A percentile compares a stretch with the other conserved stretches of the same genome.
Conservation (phyloP, 2,888 invertebrate genomes). For the Melanostoma mellinum region DNA sequence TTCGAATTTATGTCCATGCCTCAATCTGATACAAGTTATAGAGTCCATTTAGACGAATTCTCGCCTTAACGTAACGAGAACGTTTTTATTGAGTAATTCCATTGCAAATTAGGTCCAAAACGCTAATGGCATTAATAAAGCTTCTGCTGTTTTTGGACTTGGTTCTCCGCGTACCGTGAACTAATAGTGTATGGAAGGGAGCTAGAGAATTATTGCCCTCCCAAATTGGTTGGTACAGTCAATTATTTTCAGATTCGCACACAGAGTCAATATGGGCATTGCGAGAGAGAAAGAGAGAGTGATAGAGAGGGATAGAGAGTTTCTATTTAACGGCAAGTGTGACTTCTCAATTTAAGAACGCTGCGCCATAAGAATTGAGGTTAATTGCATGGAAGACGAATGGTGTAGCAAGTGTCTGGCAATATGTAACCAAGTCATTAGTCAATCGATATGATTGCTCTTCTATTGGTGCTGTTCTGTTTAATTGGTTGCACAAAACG, state of each 20-base stretch:
- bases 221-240: constrained; percentile 61
- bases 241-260: constrained; percentile 67
- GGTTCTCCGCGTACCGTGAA: neutral
- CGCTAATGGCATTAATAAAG: constrained; percentile 67
- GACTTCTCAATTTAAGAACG: constrained; percentile 60
- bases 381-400: constrained; percentile 69
- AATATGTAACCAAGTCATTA: constrained; percentile 71
- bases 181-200: neutral
- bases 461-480: constrained; percentile 50
- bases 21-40: constrained; percentile 66
- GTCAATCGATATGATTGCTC: constrained; percentile 70
- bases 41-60: constrained; percentile 56
- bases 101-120: constrained; percentile 65
- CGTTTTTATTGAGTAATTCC: constrained; percentile 69
- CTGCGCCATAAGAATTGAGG: constrained; percentile 61
- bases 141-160: constrained; percentile 13
- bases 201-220: constrained; percentile 53
- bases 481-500: constrained; percentile 65
- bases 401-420: constrained; percentile 64
- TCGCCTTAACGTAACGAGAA: constrained; percentile 54
- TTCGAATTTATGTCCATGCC: constrained; percentile 54
- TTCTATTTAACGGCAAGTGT: constrained; percentile 43
- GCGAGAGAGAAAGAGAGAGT: too few species aligned
- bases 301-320: neutral
- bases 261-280: constrained; percentile 2